Base-by-base conservation (phyloP, 2,113 vertebrate species). In the Piprites chloris region DNA sequence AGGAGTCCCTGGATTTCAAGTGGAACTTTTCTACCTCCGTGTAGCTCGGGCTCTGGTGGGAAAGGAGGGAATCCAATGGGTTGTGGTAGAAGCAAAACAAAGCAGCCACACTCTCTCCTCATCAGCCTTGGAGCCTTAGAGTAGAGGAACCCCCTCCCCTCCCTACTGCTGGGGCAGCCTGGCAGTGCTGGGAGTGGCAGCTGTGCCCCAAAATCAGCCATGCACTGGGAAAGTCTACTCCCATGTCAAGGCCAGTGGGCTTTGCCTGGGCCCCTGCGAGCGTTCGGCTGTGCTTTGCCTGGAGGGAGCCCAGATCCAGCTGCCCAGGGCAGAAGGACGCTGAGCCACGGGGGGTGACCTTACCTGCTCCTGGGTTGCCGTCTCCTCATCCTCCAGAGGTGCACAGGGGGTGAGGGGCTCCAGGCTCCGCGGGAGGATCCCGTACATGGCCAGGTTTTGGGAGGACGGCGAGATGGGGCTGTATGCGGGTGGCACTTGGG, bases 401-500 rank as follows among this genome's bases (percentile, higher is more conserved):
- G 90, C 73, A 5, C 97, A 91, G 19, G 96, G 94, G 11, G 94
- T 23, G 16, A 96, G 93, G 0, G 97, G 94, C 94, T 96, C 96
- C 90, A 98, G 91, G 30, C 97, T 96, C 63, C 97, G 96, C 0
- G 97, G 85, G 55, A 95, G 94, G 9, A 98, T 50, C 93, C 97
- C 87, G 73, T 98, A 98, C 94, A 99, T 98, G 44, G 96, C 94
- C 90, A 98, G 89, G 80, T 85, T 97, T 44, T 96, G 98, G 63
- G 98, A 97, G 88, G 95, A 91, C 0, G 98, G 97, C 0, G 98
- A 98, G 97, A 98, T 98, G 20, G 98, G 98, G 63, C 98, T 98
- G 97, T 98, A 99, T 2, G 98, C 98, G 0, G 98, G 98, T 3
- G 98, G 98, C 69, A 99, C 98, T 47, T 98, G 99, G 65, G 98